Percentiles rank a stretch among this genome's conserved stretches.
These are phyloP conservation scores for Platichthys flesus DNA, from an alignment of 2,113 vertebrate genomes.

Conservation along the genomic window DNA sequence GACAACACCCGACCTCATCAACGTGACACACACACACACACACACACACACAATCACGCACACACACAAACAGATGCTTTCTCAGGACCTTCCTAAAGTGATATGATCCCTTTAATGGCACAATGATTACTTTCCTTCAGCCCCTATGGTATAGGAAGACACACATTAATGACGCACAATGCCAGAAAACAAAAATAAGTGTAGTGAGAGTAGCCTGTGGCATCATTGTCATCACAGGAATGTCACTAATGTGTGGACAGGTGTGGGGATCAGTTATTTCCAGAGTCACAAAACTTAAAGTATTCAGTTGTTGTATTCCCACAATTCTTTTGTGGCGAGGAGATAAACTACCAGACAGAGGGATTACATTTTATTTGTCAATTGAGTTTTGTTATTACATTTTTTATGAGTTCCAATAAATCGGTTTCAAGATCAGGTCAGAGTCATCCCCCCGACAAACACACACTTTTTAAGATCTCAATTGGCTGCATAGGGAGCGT, in stretches of 20 bases:
- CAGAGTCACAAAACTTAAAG: conserved; percentile 30
- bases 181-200: not conserved
- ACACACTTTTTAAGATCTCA: too few species aligned
- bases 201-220: not conserved
- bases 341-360: not conserved
- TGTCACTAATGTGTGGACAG: conserved; percentile 37
- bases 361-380: conserved; percentile 12
- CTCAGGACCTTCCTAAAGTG: conserved; percentile 10
- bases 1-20: conserved; percentile 64
- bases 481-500: too few species aligned
- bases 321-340: not conserved
- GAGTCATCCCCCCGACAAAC: not conserved
- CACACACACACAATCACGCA: conserved; percentile 10
- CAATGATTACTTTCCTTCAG: not conserved
- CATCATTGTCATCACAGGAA: conserved; percentile 11
- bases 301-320: not conserved
- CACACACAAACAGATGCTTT: conserved; percentile 8
- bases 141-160: not conserved
- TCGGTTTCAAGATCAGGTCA: not conserved
- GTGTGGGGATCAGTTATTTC: conserved; percentile 55
- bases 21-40: conserved; percentile 30
- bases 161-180: not conserved
- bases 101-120: conserved; percentile 10
- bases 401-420: too few species aligned
- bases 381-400: not conserved